These are phyloP conservation scores for Selene dorsalis DNA, from an alignment of 2,797 vertebrate genomes.

Conservation along the genomic window DNA sequence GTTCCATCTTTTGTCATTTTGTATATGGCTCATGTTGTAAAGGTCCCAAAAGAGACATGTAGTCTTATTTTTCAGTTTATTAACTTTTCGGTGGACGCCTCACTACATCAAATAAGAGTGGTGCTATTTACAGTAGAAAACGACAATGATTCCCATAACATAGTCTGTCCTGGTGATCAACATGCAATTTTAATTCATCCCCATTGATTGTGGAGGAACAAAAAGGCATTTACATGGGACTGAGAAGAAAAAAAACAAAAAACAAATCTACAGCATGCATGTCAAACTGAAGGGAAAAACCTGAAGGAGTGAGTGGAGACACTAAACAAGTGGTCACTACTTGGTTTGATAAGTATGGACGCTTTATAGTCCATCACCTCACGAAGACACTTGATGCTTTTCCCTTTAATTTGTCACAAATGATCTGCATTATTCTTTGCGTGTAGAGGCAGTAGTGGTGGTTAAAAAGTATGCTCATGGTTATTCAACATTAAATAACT, in stretches of 20 bases:
- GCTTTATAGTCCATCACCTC: not conserved
- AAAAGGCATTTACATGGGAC: constrained; percentile 24
- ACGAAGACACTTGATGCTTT: constrained; percentile 20
- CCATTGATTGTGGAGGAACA: constrained; percentile 2
- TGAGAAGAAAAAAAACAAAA: not conserved
- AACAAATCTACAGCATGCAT: not conserved
- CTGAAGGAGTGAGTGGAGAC: not conserved
- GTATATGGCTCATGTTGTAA: not conserved
- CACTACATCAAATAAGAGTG: constrained; percentile 55
- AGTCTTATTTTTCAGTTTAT: constrained; percentile 56
- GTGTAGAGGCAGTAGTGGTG: constrained; percentile 38
- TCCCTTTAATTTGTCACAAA: not conserved
- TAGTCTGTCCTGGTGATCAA: constrained; percentile 24
- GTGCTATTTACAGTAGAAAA: constrained; percentile 56
- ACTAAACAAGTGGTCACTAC: not conserved
- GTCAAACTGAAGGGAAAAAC: constrained; percentile 24
- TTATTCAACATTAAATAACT: constrained; percentile 17
- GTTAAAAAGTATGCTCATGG: constrained; percentile 21
- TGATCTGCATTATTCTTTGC: not conserved
- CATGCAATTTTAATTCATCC: constrained; percentile 44
- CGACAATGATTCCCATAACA: constrained; percentile 13
- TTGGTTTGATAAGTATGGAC: not conserved
- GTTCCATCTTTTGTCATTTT: not conserved
- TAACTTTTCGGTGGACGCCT: constrained; percentile 50
- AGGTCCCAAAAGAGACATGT: constrained; percentile 21